These are phyloP conservation scores for Callithrix jacchus DNA, from an alignment of 2,113 vertebrate genomes.

Conservation along the genomic window DNA sequence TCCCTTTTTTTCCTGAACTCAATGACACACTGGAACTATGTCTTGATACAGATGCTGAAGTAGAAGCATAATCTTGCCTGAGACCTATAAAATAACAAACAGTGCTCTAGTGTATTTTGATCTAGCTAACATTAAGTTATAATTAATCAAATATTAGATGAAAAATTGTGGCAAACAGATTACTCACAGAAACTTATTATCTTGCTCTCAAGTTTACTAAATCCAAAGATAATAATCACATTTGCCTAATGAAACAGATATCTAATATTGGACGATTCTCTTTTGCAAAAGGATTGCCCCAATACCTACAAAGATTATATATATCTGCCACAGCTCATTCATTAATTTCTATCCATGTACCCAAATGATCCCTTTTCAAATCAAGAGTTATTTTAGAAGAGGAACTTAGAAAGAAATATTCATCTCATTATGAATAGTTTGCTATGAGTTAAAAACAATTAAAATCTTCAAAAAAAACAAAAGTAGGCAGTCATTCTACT, in stretches of 20 bases:
- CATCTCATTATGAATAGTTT: neutral
- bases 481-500: neutral
- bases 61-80: slow-evolving; percentile 96
- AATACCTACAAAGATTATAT: neutral
- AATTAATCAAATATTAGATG: neutral
- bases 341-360: neutral
- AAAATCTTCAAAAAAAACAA: neutral
- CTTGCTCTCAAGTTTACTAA: neutral
- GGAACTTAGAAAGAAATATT: neutral
- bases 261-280: neutral
- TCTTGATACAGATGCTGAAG: slow-evolving; percentile 91
- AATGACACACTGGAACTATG: slow-evolving; percentile 92
- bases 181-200: neutral
- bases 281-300: neutral
- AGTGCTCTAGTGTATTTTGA: neutral
- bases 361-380: neutral
- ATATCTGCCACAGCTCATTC: neutral
- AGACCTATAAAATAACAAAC: slow-evolving; percentile 86
- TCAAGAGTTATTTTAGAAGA: neutral
- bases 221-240: neutral
- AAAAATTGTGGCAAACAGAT: neutral
- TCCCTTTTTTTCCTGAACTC: slow-evolving; percentile 87
- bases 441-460: neutral
- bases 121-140: neutral
- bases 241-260: neutral